A percentile compares a stretch with the other conserved stretches of the same genome.
Evolutionary conservation across 2,797 vertebrate species (phyloP).

Genomic region (Gallinago nigripennis): DNA sequence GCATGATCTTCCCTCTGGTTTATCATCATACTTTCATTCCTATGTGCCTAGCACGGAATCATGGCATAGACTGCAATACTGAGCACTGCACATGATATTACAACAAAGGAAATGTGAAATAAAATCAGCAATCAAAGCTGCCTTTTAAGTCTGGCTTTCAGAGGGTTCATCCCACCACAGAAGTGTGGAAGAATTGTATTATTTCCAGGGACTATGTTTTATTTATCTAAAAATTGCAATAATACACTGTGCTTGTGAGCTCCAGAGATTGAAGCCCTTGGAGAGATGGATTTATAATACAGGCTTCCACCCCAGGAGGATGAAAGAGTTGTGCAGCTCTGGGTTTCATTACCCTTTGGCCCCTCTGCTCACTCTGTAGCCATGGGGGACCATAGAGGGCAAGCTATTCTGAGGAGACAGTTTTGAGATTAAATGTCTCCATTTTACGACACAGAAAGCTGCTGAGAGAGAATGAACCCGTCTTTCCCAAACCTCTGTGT

Average conservation of each 20-base stretch:
- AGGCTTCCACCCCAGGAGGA: not conserved
- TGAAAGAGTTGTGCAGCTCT: not conserved
- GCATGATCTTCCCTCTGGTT: not conserved
- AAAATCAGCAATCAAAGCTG: not conserved
- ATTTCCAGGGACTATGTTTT: not conserved
- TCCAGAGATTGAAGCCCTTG: not conserved
- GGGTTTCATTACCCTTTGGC: slow-evolving; percentile 23
- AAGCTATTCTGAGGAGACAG: not conserved
- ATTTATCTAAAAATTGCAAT: slow-evolving; percentile 7
- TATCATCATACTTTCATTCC: not conserved
- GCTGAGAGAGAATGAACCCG: not conserved
- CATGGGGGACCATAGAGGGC: not conserved
- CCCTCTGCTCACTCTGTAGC: not conserved
- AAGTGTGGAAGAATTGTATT: not conserved
- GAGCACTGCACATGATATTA: not conserved
- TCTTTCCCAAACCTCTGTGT: not conserved
- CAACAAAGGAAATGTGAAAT: not conserved
- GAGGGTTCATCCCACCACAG: not conserved
- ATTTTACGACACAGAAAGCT: not conserved
- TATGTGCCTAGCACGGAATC: not conserved
- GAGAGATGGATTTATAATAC: slow-evolving; percentile 16
- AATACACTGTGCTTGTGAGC: not conserved
- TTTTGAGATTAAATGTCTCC: not conserved
- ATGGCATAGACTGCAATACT: not conserved
- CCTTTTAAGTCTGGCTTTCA: not conserved